Conservation (phyloP, 2,797 vertebrate species). For the Sebastes itinus region DNA sequence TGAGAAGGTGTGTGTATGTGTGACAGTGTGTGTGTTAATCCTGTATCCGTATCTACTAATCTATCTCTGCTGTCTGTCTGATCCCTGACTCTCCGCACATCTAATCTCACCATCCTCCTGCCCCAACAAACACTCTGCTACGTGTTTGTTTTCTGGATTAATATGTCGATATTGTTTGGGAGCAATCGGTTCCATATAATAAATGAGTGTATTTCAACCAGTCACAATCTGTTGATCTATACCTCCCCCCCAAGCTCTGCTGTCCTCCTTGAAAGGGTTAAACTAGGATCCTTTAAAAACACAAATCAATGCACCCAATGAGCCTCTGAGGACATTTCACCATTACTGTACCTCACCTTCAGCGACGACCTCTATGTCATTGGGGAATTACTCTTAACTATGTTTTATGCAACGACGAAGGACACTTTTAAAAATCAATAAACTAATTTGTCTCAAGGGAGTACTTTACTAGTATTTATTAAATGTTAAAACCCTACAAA, state of each 20-base stretch:
- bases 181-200: background rate
- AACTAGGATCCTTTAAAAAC: slow-evolving; percentile 10
- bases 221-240: slow-evolving; percentile 8
- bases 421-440: slow-evolving; percentile 22
- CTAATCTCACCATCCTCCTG: slow-evolving; percentile 62
- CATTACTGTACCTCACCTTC: slow-evolving; percentile 28
- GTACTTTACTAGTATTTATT: background rate
- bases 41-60: slow-evolving; percentile 70
- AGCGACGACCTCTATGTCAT: background rate
- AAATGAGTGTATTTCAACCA: background rate
- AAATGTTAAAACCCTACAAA: background rate
- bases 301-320: slow-evolving; percentile 48
- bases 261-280: slow-evolving; percentile 15
- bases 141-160: slow-evolving; percentile 20
- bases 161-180: background rate
- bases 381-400: slow-evolving; percentile 10
- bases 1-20: slow-evolving; percentile 21
- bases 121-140: slow-evolving; percentile 12
- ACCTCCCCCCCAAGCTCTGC: background rate
- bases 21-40: slow-evolving; percentile 53
- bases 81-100: slow-evolving; percentile 63
- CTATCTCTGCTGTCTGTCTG: slow-evolving; percentile 62
- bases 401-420: slow-evolving; percentile 12
- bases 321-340: slow-evolving; percentile 36
- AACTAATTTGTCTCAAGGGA: background rate